Base-by-base conservation (phyloP, 2,888 invertebrate species). In the Tetrapedia diversipes region DNA sequence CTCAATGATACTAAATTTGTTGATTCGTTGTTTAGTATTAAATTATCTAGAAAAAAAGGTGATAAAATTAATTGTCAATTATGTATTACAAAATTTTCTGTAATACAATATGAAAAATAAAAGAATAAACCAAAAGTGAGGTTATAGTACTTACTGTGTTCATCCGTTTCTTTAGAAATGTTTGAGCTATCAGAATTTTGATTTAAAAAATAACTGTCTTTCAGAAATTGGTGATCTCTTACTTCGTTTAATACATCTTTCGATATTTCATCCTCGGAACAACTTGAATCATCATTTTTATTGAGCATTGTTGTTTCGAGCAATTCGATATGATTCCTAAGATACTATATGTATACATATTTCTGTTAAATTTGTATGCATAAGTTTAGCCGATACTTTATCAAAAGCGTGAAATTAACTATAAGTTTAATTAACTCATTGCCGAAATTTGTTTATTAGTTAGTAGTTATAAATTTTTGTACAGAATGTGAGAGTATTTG, bases 181-280 rank as follows among this genome's bases (percentile, higher is more conserved):
- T 67, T 19, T 8, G 45, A 34, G 14, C 14, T n/a, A 11, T 39
- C 1, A 3, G 49, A 24, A 39, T 54, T 39, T 10, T 53, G 0
- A 2, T 19, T 7, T 14, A 54, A 8, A 54, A 67, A 45, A 41
- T 45, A 34, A 22, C 24, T 32, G 10, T 87, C 66, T 16, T 86
- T 86, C 10, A 89, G 74, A 73, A 89, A 89, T 39, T 84, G 57
- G 8, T 82, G 77, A 80, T 90, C 89, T 1, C 86, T 78, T 8
- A 88, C 89, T 85, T 90, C 90, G 61, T 68, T 86, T 19, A 90
- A 77, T 34, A 84, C 86, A 41, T 81, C 66, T 34, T 73, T 69
- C 16, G 54, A 51, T 66, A 61, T 67, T 77, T 90, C 89, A 61
- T 90, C 90, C 34, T 90, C 90, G 1, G 89, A 89, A 70, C 88